phyloP scores from a whole-genome alignment of 2,888 invertebrate genomes.

The Ichneumoninae sp. region DNA sequence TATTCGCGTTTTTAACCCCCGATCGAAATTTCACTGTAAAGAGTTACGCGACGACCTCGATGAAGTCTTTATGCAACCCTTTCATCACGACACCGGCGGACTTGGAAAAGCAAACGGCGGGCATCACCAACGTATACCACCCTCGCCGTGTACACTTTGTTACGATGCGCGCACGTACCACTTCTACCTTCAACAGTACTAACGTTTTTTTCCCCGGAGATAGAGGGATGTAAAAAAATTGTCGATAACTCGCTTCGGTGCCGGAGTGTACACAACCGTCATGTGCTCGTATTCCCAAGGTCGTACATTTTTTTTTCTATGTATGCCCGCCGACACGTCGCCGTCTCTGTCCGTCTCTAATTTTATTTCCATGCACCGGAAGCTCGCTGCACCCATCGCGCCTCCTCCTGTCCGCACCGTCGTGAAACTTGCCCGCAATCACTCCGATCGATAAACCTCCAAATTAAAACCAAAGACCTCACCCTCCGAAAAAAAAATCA shows the following conservation, averaged over 20 bases:
- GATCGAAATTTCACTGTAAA: background rate
- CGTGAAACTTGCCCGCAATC: slow-evolving; percentile 35
- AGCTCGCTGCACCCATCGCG: slow-evolving; percentile 49
- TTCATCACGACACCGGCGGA: slow-evolving; percentile 53
- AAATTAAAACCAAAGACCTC: slow-evolving; percentile 23
- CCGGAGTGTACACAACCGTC: slow-evolving; percentile 36
- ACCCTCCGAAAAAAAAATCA: slow-evolving; percentile 16
- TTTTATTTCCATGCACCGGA: slow-evolving; percentile 59
- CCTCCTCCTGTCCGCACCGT: slow-evolving; percentile 9
- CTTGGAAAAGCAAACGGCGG: slow-evolving; percentile 46
- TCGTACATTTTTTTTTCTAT: slow-evolving; percentile 60
- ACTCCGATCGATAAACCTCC: slow-evolving; percentile 50
- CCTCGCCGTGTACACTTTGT: slow-evolving; percentile 57
- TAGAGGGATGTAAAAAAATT: slow-evolving; percentile 20
- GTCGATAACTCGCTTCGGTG: slow-evolving; percentile 24
- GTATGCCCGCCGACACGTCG: slow-evolving; percentile 1
- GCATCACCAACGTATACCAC: slow-evolving; percentile 44
- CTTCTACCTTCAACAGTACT: slow-evolving; percentile 44
- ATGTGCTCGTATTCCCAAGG: slow-evolving; percentile 73
- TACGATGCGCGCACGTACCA: slow-evolving; percentile 66
- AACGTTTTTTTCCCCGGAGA: slow-evolving; percentile 27
- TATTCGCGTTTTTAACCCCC: background rate
- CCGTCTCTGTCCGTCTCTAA: background rate
- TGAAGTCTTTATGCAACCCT: slow-evolving; percentile 48
- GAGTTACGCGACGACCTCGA: background rate